Conservation (phyloP, 2,113 vertebrate species). For the Kryptolebias marmoratus region DNA sequence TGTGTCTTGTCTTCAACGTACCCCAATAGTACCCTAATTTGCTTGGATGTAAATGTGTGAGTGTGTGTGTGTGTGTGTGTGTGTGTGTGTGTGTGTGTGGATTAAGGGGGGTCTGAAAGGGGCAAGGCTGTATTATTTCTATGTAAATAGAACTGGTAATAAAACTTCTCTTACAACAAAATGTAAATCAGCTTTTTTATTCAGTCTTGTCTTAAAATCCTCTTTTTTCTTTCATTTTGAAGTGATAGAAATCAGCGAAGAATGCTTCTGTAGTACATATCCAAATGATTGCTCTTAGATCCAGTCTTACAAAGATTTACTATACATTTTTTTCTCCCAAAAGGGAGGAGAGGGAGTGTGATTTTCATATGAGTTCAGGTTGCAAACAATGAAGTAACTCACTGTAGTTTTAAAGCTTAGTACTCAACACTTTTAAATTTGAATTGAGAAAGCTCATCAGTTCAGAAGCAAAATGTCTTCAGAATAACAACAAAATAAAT, state of each 20-base stretch:
- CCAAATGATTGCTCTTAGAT: too few relatives aligned
- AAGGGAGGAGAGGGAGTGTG: too few relatives aligned
- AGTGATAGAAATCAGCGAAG: not conserved
- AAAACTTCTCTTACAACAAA: conserved; percentile 79
- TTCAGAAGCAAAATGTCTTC: too few relatives aligned
- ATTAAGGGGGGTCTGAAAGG: conserved; percentile 31
- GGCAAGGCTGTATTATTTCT: conserved; percentile 76
- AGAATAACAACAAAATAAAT: too few relatives aligned
- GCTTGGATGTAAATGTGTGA: conserved; percentile 48
- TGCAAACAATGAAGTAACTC: too few relatives aligned
- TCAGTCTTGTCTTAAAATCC: not conserved
- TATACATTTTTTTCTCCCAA: too few relatives aligned
- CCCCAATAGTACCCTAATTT: conserved; percentile 46
- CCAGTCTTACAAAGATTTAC: too few relatives aligned
- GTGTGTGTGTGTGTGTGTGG: conserved; percentile 28
- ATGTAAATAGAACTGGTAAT: conserved; percentile 85
- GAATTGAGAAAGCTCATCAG: too few relatives aligned
- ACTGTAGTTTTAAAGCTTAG: too few relatives aligned
- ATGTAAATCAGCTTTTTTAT: conserved; percentile 51
- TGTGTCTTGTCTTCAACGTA: conserved; percentile 55
- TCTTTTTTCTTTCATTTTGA: not conserved
- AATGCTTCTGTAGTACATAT: too few relatives aligned
- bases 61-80: conserved; percentile 6
- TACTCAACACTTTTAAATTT: too few relatives aligned
- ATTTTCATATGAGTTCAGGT: too few relatives aligned